Evolutionary conservation across 2,888 invertebrate genomes (phyloP), one percentile per base, ranked within the genome.

Genomic region (Agrotis segetum): DNA sequence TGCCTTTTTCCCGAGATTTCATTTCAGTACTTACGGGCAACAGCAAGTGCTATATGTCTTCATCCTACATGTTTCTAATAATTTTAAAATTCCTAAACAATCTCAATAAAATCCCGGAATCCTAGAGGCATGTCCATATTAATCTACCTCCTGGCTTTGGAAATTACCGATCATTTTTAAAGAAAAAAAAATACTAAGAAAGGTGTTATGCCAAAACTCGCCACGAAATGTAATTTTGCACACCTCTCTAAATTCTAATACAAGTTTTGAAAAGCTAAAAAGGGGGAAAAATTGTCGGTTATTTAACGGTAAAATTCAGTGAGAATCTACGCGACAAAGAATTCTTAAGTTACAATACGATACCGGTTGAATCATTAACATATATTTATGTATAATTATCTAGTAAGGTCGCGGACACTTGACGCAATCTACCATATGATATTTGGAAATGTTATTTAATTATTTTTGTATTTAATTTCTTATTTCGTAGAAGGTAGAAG

Each of bases 401-500:
- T 63, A n/a, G 77, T 79, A 84, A 86, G 86, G 86, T 85, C 84
- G 84, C 47, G 82, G 84, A 44, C 79, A 50, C 16, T 59, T 65
- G 71, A 76, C 81, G 81, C 74, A 77, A 84, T 55, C 77, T 13
- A 56, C 24, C 67, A 62, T 65, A 56, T 73, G 68, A 65, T 69
- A 77, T 65, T 58, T 14, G 21, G 62, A 81, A 80, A 74, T 55
- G 77, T 16, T 53, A n/a, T 53, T 47, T 34, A 11, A 16, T 66
- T 55, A 16, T 66, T 55, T 46, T 53, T 60, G 11, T 17, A 58
- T 29, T 16, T n/a, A 2, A 3, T 40, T 24, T 44, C 4, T 3
- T 24, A 34, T 40, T 40, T 55, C 9, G n/a, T n/a, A n/a, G n/a
- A n/a, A n/a, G n/a, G n/a, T n/a, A n/a, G n/a, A n/a, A n/a, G n/a